Evolutionary conservation across 2,113 vertebrate species (phyloP).

Genomic region (Ophthalmotilapia sp.): DNA sequence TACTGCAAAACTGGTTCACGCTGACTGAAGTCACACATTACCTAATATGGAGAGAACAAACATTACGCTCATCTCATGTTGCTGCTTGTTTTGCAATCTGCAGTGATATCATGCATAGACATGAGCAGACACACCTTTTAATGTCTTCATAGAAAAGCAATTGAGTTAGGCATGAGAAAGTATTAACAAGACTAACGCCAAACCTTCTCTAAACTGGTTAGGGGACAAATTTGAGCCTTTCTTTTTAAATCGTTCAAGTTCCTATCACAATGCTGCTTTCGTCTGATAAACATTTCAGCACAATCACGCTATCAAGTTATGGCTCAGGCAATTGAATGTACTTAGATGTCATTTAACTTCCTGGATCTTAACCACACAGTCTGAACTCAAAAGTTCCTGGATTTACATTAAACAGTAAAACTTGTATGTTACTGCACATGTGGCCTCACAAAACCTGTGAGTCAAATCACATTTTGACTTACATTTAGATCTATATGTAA

Average conservation of each 20-base stretch:
- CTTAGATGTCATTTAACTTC: neutral
- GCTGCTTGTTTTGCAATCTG: slow-evolving; percentile 49
- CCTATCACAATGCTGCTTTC: neutral
- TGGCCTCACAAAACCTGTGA: neutral
- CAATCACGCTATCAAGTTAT: neutral
- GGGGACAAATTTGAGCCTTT: neutral
- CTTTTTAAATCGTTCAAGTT: neutral
- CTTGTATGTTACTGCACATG: neutral
- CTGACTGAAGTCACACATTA: neutral
- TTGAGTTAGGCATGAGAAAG: neutral
- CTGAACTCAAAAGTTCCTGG: neutral
- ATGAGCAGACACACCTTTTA: slow-evolving; percentile 59
- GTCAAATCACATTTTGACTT: neutral
- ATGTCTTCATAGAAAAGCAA: slow-evolving; percentile 7
- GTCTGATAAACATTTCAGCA: slow-evolving; percentile 1
- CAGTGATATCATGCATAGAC: slow-evolving; percentile 53
- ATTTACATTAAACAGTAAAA: neutral
- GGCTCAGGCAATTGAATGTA: neutral
- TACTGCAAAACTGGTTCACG: neutral
- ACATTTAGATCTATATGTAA: neutral
- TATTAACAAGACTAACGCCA: neutral
- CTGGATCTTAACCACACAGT: neutral
- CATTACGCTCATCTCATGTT: slow-evolving; percentile 29
- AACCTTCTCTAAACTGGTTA: neutral
- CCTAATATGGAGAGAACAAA: slow-evolving; percentile 52